Evolutionary conservation across 2,888 invertebrate species (phyloP), one percentile per base, ranked within the genome.

Genomic region (Busseola fusca): DNA sequence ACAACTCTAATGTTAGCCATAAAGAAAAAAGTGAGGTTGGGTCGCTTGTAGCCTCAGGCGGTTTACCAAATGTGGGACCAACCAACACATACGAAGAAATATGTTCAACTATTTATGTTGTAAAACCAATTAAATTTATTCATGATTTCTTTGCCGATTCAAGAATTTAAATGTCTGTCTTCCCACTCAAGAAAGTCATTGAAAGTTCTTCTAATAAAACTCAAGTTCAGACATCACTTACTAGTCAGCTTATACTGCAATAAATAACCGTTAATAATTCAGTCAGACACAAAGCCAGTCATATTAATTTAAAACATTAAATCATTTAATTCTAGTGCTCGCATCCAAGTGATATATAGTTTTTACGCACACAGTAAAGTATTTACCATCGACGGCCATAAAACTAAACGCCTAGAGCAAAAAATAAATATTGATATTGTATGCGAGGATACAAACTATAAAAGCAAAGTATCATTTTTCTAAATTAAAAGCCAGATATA

Each of bases 401-500:
- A 89, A 89, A 81, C 80, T 73, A 88, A 89, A 87, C 89, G 92
- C 93, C 93, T 90, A 90, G 86, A 92, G 92, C 90, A 84, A 90
- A 91, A 77, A 87, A 90, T 89, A 91, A 90, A 92, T 90, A 91
- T 92, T 91, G 88, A 91, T 91, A 90, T 88, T 86, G 87, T 86
- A 89, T 88, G 86, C 84, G 82, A 86, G 84, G 86, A 81, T 87
- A 89, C 85, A 88, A 89, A 87, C 88, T 88, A 91, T 91, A 89
- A 91, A 91, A 88, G 87, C 80, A 64, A 86, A 89, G 89, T 88
- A 90, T 84, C 85, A 90, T 93, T 93, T 93, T 93, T 93, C 90
- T 91, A 92, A 94, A 94, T 93, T 92, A 93, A 93, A 91, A 90
- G 85, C 88, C 91, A 91, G 91, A 92, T 92, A 92, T 88, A 90